These are phyloP conservation scores for Balaenoptera acutorostrata DNA, from an alignment of 2,113 vertebrate species.

Conservation along the genomic window DNA sequence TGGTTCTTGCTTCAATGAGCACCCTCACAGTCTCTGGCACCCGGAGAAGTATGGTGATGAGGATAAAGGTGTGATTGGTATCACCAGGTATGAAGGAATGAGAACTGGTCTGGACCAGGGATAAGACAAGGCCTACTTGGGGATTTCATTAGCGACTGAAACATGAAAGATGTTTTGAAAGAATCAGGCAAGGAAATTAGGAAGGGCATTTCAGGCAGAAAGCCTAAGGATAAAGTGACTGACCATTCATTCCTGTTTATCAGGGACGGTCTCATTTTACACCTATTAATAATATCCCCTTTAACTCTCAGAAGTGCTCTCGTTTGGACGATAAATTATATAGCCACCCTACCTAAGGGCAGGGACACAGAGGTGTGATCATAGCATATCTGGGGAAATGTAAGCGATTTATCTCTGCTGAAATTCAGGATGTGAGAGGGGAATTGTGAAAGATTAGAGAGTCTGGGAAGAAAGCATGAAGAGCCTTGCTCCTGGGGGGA, in stretches of 20 bases:
- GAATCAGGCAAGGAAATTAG: neutral
- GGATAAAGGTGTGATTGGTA: neutral
- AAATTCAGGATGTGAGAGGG: neutral
- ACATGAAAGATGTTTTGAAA: conserved; percentile 13
- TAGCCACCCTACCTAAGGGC: neutral
- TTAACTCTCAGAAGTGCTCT: conserved; percentile 28
- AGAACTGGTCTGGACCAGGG: neutral
- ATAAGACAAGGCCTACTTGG: neutral
- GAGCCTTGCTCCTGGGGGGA: neutral
- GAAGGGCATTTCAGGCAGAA: neutral
- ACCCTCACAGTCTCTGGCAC: neutral
- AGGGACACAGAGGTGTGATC: conserved; percentile 16
- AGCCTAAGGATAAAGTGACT: neutral
- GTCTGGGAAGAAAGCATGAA: neutral
- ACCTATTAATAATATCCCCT: conserved; percentile 41
- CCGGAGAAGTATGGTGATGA: neutral
- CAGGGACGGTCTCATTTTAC: neutral
- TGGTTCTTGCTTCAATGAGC: neutral
- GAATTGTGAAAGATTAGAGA: conserved; percentile 6
- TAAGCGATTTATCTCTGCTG: conserved; percentile 11
- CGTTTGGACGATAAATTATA: neutral
- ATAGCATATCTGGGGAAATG: conserved; percentile 3
- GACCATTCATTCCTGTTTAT: conserved; percentile 15
- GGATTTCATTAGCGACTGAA: neutral
- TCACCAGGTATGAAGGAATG: neutral